Percentiles rank a stretch among this genome's conserved stretches.
phyloP scores from a whole-genome alignment of 2,888 invertebrate genomes.

The Amblyjoppa proteus region DNA sequence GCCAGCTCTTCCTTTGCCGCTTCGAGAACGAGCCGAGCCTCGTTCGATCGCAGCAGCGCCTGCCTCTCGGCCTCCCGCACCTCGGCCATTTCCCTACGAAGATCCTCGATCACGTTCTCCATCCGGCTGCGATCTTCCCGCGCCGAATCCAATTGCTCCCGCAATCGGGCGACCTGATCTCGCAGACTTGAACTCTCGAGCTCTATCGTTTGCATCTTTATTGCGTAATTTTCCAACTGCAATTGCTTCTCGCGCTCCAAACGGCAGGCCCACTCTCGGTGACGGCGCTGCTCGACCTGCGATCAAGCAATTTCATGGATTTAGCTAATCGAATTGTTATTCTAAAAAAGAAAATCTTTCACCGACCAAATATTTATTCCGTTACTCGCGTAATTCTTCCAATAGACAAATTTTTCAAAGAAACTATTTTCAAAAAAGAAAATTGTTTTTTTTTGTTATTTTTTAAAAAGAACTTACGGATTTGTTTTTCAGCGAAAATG shows the following conservation, averaged over 20 bases:
- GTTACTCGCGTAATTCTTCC: too few species aligned
- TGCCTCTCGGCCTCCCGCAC: constrained; percentile 88
- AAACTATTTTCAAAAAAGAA: too few species aligned
- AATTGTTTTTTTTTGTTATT: too few species aligned
- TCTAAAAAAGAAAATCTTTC: too few species aligned
- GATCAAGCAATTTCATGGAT: constrained; percentile 60
- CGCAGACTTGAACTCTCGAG: constrained; percentile 88
- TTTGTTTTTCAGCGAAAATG: too few species aligned
- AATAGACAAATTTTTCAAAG: too few species aligned
- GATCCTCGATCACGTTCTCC: constrained; percentile 86
- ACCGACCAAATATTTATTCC: too few species aligned
- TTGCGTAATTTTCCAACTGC: constrained; percentile 91
- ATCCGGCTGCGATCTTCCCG: constrained; percentile 86
- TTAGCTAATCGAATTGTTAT: too few species aligned
- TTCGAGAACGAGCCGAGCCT: constrained; percentile 80
- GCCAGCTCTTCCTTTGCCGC: constrained; percentile 87
- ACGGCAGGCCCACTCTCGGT: constrained; percentile 93
- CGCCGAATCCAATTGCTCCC: constrained; percentile 88
- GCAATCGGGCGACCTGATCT: constrained; percentile 89
- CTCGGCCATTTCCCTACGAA: constrained; percentile 85
- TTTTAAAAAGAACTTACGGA: not conserved
- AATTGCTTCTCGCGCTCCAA: constrained; percentile 94
- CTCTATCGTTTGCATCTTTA: constrained; percentile 90
- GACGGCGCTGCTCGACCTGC: constrained; percentile 94
- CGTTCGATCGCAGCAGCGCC: constrained; percentile 84